Evolutionary conservation across 2,113 vertebrate genomes (phyloP).

Genomic region (Pseudonaja textilis): DNA sequence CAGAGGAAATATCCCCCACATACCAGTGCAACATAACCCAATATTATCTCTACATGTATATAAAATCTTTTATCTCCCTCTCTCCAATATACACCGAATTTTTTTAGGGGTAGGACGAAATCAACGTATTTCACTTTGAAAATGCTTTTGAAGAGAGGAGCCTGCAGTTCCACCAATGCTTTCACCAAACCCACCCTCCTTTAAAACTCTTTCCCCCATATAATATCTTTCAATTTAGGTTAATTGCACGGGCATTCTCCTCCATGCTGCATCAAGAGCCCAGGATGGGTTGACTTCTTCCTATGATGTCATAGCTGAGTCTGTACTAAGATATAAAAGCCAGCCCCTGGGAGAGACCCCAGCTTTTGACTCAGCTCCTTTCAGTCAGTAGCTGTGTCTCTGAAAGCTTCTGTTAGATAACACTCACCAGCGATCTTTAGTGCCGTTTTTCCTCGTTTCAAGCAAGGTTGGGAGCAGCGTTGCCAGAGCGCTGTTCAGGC

Average conservation of each 20-base stretch:
- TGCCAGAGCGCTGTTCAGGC: too few relatives aligned
- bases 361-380: too few relatives aligned
- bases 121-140: background rate
- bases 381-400: too few relatives aligned
- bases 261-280: too few relatives aligned
- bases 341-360: too few relatives aligned
- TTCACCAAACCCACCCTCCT: background rate
- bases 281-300: too few relatives aligned
- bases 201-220: background rate
- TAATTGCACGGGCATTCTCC: background rate
- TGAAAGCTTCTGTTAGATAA: too few relatives aligned
- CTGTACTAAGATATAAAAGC: too few relatives aligned
- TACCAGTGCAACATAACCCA: conserved; percentile 16
- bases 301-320: too few relatives aligned
- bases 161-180: background rate
- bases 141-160: background rate
- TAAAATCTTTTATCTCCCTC: background rate
- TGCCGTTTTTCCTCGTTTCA: too few relatives aligned
- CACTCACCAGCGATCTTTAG: too few relatives aligned
- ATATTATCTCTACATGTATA: background rate
- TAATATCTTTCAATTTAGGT: background rate
- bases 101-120: background rate
- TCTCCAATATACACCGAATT: background rate
- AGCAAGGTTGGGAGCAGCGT: too few relatives aligned
- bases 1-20: background rate